Evolutionary conservation across 2,888 invertebrate species (phyloP).

Genomic region (Didymodactylos carnosus): DNA sequence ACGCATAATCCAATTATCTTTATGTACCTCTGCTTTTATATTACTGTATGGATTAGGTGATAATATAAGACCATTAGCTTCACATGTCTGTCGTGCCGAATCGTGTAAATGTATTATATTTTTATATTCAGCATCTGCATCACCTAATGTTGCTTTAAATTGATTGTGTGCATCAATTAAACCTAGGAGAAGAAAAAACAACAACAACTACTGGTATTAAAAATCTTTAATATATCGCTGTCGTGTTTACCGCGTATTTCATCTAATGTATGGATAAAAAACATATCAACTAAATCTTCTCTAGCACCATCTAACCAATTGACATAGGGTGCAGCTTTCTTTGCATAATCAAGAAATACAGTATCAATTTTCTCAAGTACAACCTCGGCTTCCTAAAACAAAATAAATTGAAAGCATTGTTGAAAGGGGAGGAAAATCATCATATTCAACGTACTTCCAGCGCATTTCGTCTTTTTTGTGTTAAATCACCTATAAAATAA

Average conservation of each 20-base stretch:
- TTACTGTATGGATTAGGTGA: slow-evolving; percentile 97
- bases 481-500: too few relatives aligned
- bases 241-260: slow-evolving; percentile 46
- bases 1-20: not conserved
- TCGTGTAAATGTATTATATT: slow-evolving; percentile 77
- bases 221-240: slow-evolving; percentile 46
- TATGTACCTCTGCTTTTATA: slow-evolving; percentile 67
- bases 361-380: slow-evolving; percentile 96
- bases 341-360: slow-evolving; percentile 90
- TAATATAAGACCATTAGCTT: slow-evolving; percentile 71
- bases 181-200: slow-evolving; percentile 42
- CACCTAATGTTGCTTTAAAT: slow-evolving; percentile 83
- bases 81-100: slow-evolving; percentile 80
- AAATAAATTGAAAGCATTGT: too few relatives aligned
- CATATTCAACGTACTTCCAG: slow-evolving; percentile 54
- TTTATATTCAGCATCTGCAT: slow-evolving; percentile 93
- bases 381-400: slow-evolving; percentile 42
- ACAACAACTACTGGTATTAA: slow-evolving; percentile 18
- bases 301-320: slow-evolving; percentile 98
- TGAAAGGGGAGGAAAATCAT: slow-evolving; percentile 82
- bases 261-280: slow-evolving; percentile 97
- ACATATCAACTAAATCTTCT: slow-evolving; percentile 97
- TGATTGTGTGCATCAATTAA: slow-evolving; percentile 90
- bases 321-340: slow-evolving; percentile 95
- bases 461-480: slow-evolving; percentile 63